Evolutionary conservation across 2,113 vertebrate species (phyloP).

Genomic region (Corydoras maculifer): DNA sequence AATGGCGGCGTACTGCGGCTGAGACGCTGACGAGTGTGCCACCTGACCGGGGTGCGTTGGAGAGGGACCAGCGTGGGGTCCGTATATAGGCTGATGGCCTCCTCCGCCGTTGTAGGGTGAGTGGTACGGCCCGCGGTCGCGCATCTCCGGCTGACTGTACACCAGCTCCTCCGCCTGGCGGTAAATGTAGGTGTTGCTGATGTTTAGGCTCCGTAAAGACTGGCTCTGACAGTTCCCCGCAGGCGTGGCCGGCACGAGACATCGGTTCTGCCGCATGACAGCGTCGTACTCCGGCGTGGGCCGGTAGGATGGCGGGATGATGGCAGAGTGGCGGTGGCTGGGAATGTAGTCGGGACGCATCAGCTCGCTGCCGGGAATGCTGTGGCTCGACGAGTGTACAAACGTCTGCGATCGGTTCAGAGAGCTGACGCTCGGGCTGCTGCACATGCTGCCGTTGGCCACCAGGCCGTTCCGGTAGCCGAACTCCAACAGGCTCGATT

Average conservation of each 20-base stretch:
- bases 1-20: conserved; percentile 55
- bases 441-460: conserved; percentile 90
- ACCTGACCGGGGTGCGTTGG: conserved; percentile 60
- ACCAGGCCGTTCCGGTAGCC: conserved; percentile 80
- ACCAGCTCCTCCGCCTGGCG: conserved; percentile 84
- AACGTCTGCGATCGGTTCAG: conserved; percentile 89
- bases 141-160: conserved; percentile 93
- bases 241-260: conserved; percentile 69
- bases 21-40: conserved; percentile 40
- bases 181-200: conserved; percentile 85
- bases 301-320: conserved; percentile 90
- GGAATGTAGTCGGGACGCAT: conserved; percentile 90
- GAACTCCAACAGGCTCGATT: conserved; percentile 85
- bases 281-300: conserved; percentile 94
- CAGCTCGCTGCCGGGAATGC: conserved; percentile 87
- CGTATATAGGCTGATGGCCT: conserved; percentile 23
- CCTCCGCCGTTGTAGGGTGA: conserved; percentile 57
- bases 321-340: conserved; percentile 89
- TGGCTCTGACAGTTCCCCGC: conserved; percentile 84
- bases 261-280: conserved; percentile 86
- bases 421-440: conserved; percentile 86
- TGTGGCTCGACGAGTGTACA: conserved; percentile 83
- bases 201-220: conserved; percentile 89
- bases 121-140: conserved; percentile 72
- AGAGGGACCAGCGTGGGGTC: conserved; percentile 46